Percentiles rank a stretch among this genome's conserved stretches.
phyloP scores from a whole-genome alignment of 2,113 vertebrate genomes.

The Centrocercus urophasianus region DNA sequence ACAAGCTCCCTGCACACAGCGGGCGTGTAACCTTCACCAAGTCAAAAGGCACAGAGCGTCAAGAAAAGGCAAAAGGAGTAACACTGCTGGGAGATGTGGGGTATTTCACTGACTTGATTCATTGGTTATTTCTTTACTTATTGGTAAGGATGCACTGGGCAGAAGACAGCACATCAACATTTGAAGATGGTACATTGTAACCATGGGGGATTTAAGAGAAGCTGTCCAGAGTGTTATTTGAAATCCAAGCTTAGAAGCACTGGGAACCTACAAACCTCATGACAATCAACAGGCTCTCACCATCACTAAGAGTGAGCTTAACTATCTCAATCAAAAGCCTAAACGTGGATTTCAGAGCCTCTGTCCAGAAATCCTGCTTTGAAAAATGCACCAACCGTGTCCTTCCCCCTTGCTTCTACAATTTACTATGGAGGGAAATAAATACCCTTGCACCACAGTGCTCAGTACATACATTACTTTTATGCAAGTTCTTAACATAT shows the following conservation, averaged over 20 bases:
- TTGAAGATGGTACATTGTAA: rapidly evolving
- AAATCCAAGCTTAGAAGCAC: neutral
- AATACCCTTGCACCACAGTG: neutral
- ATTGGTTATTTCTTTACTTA: too few species aligned
- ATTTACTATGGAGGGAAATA: neutral
- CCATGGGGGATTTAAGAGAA: neutral
- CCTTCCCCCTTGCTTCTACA: neutral
- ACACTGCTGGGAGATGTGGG: neutral
- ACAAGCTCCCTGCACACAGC: rapidly evolving
- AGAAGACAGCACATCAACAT: neutral
- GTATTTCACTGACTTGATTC: neutral
- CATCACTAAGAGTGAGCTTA: neutral
- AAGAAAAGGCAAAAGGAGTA: neutral
- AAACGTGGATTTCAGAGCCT: neutral
- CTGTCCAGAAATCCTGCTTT: neutral
- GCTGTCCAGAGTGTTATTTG: rapidly evolving
- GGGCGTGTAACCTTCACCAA: rapidly evolving
- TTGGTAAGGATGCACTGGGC: neutral
- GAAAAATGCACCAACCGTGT: neutral
- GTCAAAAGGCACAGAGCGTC: neutral
- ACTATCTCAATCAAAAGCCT: neutral
- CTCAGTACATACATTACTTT: too few species aligned
- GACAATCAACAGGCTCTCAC: neutral
- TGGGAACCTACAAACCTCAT: neutral
- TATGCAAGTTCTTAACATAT: neutral